Base-by-base conservation (phyloP, 2,888 invertebrate species). In the Pristionchus entomophagus region DNA sequence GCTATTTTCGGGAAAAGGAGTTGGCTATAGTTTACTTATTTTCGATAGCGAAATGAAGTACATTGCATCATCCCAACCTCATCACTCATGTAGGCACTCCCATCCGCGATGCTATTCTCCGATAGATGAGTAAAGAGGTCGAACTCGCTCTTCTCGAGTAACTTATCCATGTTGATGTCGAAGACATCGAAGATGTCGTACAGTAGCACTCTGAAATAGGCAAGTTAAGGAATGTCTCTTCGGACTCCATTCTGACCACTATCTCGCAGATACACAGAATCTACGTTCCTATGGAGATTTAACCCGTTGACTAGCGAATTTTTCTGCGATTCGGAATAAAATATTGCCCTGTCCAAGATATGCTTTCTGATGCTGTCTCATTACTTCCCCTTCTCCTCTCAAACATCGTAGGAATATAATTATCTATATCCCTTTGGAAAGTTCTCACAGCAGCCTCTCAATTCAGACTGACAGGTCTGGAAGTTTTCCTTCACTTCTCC, bases 161-260 rank as follows among this genome's bases (percentile, higher is more conserved):
- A 10, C 12, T 59, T 59, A 41, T 85, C 32, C 41, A 29, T 59
- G 56, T 85, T 77, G 53, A 85, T 56, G 41, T 85, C 85, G 56
- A 85, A 85, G 26, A 85, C 56, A 19, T 85, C 85, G 77, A 85
- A 85, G n/a, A 85, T 53, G 53, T 85, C 59, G 62, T 45, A 59
- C 32, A 85, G 56, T 38, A 77, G 53, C 29, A 53, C 22, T 59
- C 85, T 85, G 51, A 51, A 82, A 26, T 22, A 22, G n/a, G n/a
- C n/a, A n/a, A n/a, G n/a, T n/a, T n/a, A n/a, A n/a, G n/a, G n/a
- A n/a, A n/a, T n/a, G n/a, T n/a, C n/a, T n/a, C n/a, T n/a, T n/a
- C n/a, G n/a, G n/a, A n/a, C n/a, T n/a, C n/a, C n/a, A n/a, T n/a
- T n/a, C n/a, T n/a, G n/a, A n/a, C n/a, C n/a, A n/a, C n/a, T n/a